A percentile compares a stretch with the other conserved stretches of the same genome.
Conservation (phyloP, 2,888 invertebrate genomes). For the Sericinus montela region DNA sequence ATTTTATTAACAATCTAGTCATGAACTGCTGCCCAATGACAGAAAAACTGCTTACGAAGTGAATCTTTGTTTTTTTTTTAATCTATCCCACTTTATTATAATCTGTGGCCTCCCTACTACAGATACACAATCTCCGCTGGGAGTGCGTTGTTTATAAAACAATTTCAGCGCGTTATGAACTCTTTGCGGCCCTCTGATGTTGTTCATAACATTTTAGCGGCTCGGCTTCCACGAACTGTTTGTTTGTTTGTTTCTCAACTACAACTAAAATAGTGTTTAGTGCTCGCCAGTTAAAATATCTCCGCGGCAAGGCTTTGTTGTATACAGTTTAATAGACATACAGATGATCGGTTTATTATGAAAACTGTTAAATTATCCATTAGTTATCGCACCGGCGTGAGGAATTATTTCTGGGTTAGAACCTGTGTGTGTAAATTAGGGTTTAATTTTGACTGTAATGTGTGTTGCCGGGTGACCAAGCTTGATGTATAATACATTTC, state of each 20-base stretch:
- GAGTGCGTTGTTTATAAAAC: conserved; percentile 41
- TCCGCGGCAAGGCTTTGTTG: neutral
- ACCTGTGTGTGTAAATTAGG: too few relatives aligned
- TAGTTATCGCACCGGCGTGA: too few relatives aligned
- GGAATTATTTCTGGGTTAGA: too few relatives aligned
- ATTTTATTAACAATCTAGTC: too few relatives aligned
- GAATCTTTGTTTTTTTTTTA: too few relatives aligned
- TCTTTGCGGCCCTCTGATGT: conserved; percentile 39
- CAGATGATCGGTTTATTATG: too few relatives aligned
- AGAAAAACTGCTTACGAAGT: too few relatives aligned
- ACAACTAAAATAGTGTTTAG: conserved; percentile 6
- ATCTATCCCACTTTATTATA: conserved; percentile 1
- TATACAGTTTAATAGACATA: neutral
- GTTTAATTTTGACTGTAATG: too few relatives aligned
- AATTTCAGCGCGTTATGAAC: conserved; percentile 44
- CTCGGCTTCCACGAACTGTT: conserved; percentile 36
- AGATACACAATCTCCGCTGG: conserved; percentile 19
- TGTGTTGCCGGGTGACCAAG: too few relatives aligned
- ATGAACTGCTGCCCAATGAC: too few relatives aligned
- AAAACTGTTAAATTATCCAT: too few relatives aligned
- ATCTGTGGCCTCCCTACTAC: conserved; percentile 7
- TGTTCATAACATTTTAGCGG: conserved; percentile 50
- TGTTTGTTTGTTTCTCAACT: conserved; percentile 22
- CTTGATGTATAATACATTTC: too few relatives aligned
- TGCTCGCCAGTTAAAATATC: neutral